Percentiles rank a stretch among this genome's conserved stretches.
Evolutionary conservation across 37 sponge, comb jelly and placozoan genomes (phyloP).

Genomic region (Axinella damicornis): DNA sequence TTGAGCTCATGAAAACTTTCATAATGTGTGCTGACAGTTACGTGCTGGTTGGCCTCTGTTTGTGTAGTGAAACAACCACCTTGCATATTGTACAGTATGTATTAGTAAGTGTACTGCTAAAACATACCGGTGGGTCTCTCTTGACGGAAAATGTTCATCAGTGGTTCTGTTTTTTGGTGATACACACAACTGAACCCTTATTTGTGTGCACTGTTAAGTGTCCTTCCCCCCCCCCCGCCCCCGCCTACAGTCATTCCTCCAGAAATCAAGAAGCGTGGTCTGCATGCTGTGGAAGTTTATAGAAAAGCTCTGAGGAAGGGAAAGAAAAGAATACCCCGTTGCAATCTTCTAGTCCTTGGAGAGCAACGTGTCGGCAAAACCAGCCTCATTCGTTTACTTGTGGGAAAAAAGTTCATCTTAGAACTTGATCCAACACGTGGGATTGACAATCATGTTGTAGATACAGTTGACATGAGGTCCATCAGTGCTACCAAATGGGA

Average conservation of each 20-base stretch:
- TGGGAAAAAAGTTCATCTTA: conserved; percentile 9
- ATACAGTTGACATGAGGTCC: not conserved
- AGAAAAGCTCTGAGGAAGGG: conserved; percentile 9
- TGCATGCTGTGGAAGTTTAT: conserved; percentile 1
- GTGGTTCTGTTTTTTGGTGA: no score
- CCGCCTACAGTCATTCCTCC: conserved; percentile 39
- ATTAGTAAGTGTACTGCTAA: no score
- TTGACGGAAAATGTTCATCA: no score
- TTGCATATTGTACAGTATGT: no score
- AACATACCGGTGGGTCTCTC: no score
- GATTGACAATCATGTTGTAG: conserved; percentile 29
- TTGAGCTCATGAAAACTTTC: no score
- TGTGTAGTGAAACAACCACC: no score
- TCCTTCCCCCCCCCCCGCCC: no score
- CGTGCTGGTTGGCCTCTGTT: no score
- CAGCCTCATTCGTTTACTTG: conserved; percentile 6
- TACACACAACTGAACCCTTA: no score
- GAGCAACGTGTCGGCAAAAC: conserved; percentile 63
- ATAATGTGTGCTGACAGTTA: no score
- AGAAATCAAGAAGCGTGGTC: conserved; percentile 29
- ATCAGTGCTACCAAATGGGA: not conserved
- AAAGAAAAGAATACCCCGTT: conserved; percentile 42
- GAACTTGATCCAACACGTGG: conserved; percentile 32
- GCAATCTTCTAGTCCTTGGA: conserved; percentile 49
- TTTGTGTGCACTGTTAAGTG: no score